Conservation (phyloP, 2,797 vertebrate species). For the Halcyon badia region DNA sequence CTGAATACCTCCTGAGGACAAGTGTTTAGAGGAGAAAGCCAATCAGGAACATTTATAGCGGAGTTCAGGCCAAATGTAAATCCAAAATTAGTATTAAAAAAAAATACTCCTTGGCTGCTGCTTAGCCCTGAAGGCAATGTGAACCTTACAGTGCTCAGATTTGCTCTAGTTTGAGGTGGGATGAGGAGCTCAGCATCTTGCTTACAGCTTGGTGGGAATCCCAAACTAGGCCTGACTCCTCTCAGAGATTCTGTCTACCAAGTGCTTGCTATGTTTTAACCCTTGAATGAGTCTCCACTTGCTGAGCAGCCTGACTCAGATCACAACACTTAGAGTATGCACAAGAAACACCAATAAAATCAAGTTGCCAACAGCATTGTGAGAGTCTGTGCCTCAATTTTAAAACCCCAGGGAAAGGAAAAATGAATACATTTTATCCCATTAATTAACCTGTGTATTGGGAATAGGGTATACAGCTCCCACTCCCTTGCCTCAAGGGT, state of each 20-base stretch:
- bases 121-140: neutral
- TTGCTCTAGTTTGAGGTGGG: neutral
- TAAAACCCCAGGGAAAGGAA: neutral
- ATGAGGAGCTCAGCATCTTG: neutral
- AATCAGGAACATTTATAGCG: neutral
- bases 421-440: neutral
- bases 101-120: neutral
- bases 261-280: neutral
- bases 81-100: neutral
- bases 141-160: neutral
- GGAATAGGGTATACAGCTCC: neutral
- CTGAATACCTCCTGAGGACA: neutral
- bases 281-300: neutral
- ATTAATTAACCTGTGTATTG: neutral
- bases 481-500: neutral
- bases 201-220: neutral
- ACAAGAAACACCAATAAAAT: neutral
- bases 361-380: neutral
- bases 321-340: neutral
- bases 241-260: neutral
- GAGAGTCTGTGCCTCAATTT: neutral
- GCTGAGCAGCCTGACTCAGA: neutral
- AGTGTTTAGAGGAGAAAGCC: neutral
- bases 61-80: neutral
- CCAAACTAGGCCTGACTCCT: neutral